Percentiles rank a stretch among this genome's conserved stretches.
phyloP scores from a whole-genome alignment of 1,140 invertebrate species.

The Elymnias hypermnestra region DNA sequence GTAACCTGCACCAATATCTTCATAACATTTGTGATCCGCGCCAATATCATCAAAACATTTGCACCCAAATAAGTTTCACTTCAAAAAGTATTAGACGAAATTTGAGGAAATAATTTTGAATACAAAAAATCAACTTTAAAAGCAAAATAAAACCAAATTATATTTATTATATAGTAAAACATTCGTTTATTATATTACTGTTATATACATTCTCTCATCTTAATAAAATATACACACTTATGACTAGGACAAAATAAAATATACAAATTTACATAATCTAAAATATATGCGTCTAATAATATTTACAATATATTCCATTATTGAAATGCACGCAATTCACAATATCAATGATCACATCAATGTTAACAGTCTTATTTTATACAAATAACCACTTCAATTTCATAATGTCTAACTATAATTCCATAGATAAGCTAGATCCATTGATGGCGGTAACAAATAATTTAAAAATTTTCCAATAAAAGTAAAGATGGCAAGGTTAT shows the following conservation, averaged over 20 bases:
- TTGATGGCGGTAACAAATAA: too few relatives aligned
- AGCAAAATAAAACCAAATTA: neutral
- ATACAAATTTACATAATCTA: constrained; percentile 15
- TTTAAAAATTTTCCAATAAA: too few relatives aligned
- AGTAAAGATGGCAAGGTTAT: too few relatives aligned
- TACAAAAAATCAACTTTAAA: too few relatives aligned
- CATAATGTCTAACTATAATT: too few relatives aligned
- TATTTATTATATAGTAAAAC: constrained; percentile 9
- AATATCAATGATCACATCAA: constrained; percentile 13
- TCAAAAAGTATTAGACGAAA: too few relatives aligned
- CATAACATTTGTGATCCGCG: too few relatives aligned
- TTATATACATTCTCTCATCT: constrained; percentile 34
- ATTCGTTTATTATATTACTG: constrained; percentile 28
- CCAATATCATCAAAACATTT: too few relatives aligned
- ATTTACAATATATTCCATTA: constrained; percentile 32
- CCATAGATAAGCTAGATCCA: too few relatives aligned
- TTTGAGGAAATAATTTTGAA: too few relatives aligned
- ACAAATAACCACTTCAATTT: constrained; percentile 2
- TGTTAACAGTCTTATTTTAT: constrained; percentile 26
- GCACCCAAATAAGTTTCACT: too few relatives aligned
- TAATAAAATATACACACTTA: constrained; percentile 36
- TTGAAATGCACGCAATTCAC: constrained; percentile 11
- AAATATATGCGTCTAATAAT: neutral
- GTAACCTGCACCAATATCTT: too few relatives aligned
- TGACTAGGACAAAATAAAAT: constrained; percentile 43